Conservation (phyloP, 2,113 vertebrate species). For the Brachyhypopomus gauderio region DNA sequence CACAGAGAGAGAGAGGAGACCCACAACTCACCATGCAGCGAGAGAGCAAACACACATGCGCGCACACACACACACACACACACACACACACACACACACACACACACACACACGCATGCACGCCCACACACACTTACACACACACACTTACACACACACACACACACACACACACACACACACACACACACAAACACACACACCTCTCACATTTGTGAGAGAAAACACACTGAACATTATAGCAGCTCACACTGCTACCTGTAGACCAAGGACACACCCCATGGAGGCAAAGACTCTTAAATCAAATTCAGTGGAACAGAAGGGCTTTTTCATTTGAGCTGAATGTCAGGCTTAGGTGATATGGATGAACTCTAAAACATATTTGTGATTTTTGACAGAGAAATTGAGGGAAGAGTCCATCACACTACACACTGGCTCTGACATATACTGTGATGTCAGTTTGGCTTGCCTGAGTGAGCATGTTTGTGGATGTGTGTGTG, state of each 20-base stretch:
- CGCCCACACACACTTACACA: slow-evolving; percentile 6
- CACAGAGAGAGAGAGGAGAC: too few relatives aligned
- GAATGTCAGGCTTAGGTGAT: slow-evolving; percentile 1
- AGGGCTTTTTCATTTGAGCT: neutral
- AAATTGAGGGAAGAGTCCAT: slow-evolving; percentile 36
- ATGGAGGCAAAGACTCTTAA: slow-evolving; percentile 20
- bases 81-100: too few relatives aligned
- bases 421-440: slow-evolving; percentile 18
- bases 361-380: slow-evolving; percentile 25
- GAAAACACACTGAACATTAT: neutral
- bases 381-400: slow-evolving; percentile 42
- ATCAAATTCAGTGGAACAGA: slow-evolving; percentile 29
- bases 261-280: neutral
- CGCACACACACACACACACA: neutral
- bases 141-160: neutral
- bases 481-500: neutral
- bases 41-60: neutral
- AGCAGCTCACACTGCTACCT: neutral
- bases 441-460: slow-evolving; percentile 42
- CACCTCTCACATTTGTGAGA: too few relatives aligned
- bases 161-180: neutral
- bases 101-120: neutral
- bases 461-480: slow-evolving; percentile 19
- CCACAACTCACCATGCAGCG: too few relatives aligned
- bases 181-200: neutral